Evolutionary conservation across 2,113 vertebrate species (phyloP).

Genomic region (western clawed frog (Xenopus tropicalis)): DNA sequence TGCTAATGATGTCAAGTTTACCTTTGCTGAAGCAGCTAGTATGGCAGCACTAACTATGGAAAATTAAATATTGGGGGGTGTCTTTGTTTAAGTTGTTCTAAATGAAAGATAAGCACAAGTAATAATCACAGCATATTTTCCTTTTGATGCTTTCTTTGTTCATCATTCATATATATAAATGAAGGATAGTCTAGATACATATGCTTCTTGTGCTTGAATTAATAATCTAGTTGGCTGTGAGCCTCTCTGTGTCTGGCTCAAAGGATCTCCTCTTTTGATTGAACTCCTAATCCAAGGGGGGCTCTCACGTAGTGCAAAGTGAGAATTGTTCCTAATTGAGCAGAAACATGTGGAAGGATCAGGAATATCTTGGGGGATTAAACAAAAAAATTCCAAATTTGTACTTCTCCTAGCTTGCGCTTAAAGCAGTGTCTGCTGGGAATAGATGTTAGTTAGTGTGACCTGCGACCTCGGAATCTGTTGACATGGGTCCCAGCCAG

Average conservation of each 20-base stretch:
- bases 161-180: conserved; percentile 57
- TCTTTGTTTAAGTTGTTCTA: no score
- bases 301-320: conserved; percentile 72
- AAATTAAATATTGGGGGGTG: no score
- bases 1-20: no score
- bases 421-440: conserved; percentile 95
- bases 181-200: no score
- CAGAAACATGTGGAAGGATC: conserved; percentile 99
- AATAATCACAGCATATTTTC: conserved; percentile 10
- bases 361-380: conserved; percentile 98
- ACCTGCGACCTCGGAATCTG: conserved; percentile 96
- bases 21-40: no score
- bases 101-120: no score
- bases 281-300: conserved; percentile 64
- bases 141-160: conserved; percentile 69
- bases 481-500: conserved; percentile 97
- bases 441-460: conserved; percentile 99
- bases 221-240: neutral
- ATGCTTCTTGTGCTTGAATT: neutral
- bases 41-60: no score
- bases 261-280: conserved; percentile 45
- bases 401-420: conserved; percentile 93
- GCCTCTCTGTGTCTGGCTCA: conserved; percentile 6
- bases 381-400: conserved; percentile 85
- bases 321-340: conserved; percentile 97